Base-by-base conservation (phyloP, 2,113 vertebrate genomes). In the Carassius gibelio region DNA sequence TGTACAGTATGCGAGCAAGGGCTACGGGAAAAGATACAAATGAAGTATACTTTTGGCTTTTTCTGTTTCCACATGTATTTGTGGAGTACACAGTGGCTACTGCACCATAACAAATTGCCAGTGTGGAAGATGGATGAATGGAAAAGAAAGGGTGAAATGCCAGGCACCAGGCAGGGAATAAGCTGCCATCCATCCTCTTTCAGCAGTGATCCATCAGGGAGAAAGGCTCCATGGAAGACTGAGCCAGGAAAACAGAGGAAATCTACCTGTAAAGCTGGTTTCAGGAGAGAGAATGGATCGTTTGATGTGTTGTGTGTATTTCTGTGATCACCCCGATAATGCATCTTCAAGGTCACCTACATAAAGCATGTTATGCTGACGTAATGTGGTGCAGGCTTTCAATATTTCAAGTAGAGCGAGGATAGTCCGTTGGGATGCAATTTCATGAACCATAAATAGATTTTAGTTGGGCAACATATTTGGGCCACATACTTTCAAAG, bases 141-240 rank as follows among this genome's bases (percentile, higher is more conserved):
- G 50, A 9, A 8, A 48, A 75, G 88, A 86, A 85, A 88, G 88
- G 82, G 90, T 90, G 87, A 93, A 93, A 91, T 88, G 87, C 88
- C 91, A 86, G 75, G 79, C 74, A 87, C 68, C 82, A 82, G 52
- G 26, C 77, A 80, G 81, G 86, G 68, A 77, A 74, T 59, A 83
- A 84, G 76, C 74, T 48, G 26, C 81, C 88, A 93, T 93, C 92
- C 90, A 93, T 92, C 88, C 89, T 62, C 8, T 85, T 81, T 74
- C 36, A 21, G 82, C 78, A 88, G 92, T 88, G 91, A 93, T 93
- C 91, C 89, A 93, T 93, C 92, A 93, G 88, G n/a, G 1, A 23
- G 68, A 76, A 17, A 76, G 88, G 89, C 89, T 90, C 84, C 82
- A 57, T 81, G 76, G 91, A 92, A 92, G 93, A 91, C 86, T 90